A percentile compares a stretch with the other conserved stretches of the same genome.
Conservation (phyloP, 2,113 vertebrate genomes). For the Abramis brama region DNA sequence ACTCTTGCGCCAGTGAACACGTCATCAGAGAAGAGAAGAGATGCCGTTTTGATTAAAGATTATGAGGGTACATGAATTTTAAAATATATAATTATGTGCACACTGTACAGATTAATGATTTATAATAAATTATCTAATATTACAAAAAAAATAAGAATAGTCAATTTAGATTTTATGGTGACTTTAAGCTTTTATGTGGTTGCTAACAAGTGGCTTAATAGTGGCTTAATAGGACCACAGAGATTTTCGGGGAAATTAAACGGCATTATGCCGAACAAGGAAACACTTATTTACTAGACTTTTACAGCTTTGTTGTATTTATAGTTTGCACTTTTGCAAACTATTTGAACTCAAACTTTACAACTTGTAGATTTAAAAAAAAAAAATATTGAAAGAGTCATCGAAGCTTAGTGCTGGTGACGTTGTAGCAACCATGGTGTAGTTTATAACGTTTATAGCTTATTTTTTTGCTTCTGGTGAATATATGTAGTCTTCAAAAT, state of each 20-base stretch:
- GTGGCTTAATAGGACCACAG: not conserved
- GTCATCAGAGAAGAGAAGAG: too few relatives aligned
- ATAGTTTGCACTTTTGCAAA: not conserved
- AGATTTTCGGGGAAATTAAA: not conserved
- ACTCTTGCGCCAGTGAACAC: too few relatives aligned
- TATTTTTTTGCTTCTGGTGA: not conserved
- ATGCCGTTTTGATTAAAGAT: too few relatives aligned
- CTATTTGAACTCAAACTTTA: not conserved
- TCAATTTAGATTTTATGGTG: too few relatives aligned
- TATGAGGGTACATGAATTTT: too few relatives aligned
- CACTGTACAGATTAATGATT: too few relatives aligned
- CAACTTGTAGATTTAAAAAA: not conserved
- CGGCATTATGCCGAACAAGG: too few relatives aligned
- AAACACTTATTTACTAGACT: not conserved
- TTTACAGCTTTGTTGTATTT: not conserved
- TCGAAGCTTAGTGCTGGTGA: not conserved
- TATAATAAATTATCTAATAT: too few relatives aligned
- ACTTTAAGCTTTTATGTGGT: not conserved
- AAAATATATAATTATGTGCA: too few relatives aligned
- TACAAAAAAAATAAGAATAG: too few relatives aligned
- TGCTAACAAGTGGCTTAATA: not conserved
- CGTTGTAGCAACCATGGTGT: not conserved
- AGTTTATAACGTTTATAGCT: not conserved
- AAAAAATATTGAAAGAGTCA: not conserved
- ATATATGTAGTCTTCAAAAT: not conserved